Base-by-base conservation (phyloP, 2,113 vertebrate species). In the Acrocephalus arundinaceus region DNA sequence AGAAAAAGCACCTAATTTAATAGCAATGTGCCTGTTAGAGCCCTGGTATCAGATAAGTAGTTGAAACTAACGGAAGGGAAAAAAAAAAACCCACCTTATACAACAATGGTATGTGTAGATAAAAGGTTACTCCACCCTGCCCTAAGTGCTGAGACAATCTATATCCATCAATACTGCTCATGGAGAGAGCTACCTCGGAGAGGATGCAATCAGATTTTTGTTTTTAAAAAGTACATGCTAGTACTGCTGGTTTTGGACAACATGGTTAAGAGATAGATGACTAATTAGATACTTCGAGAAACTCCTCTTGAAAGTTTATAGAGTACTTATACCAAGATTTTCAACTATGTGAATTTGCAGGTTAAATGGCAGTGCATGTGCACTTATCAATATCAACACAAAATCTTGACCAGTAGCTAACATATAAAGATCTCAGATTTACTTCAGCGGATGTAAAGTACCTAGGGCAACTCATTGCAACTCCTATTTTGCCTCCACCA, bases 161-260 rank as follows among this genome's bases (percentile, higher is more conserved):
- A 11, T 41, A 87, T 41, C 59, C 43, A 61, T 43, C 91, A 77
- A 19, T 37, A 41, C 4, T 25, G 30, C 37, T 75, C 48, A 25
- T 11, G 16, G 35, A 79, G 13, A 55, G 13, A 11, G 11, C n/a
- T 57, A 14, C 39, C 6, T 46, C 1, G 0, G 37, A 48, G 33
- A 82, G 28, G 4, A 45, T 4, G 6, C 10, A 77, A 65, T 4
- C 6, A 24, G 41, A 24, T 79, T 75, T 77, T 55, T n/a, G 51
- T 30, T 52, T 86, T 76, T 55, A 51, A 52, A 81, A 80, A 12
- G 58, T 41, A 49, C 4, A 2, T 0, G 0, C 33, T 43, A 28
- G 15, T 31, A 31, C 27, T 70, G 28, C 9, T 49, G 41, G 25
- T 72, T 90, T 85, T 67, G 41, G 43, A 77, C 14, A 63, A 45